These are phyloP conservation scores for Psephotus haematonotus DNA, from an alignment of 2,113 vertebrate genomes.

Conservation along the genomic window DNA sequence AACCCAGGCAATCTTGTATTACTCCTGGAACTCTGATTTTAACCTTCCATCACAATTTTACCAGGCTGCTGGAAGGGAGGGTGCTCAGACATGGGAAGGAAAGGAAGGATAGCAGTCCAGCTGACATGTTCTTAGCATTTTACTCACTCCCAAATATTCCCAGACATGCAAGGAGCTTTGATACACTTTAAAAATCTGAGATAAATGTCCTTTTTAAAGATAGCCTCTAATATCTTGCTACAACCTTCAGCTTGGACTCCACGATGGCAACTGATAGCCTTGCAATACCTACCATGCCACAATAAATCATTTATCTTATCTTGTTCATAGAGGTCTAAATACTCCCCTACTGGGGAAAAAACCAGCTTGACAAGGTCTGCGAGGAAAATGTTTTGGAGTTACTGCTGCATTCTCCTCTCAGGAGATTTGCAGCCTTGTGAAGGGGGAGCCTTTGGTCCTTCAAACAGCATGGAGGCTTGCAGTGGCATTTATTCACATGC, in stretches of 20 bases:
- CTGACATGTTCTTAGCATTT: slow-evolving; percentile 1
- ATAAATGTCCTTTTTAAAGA: slow-evolving; percentile 43
- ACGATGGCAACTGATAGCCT: slow-evolving; percentile 45
- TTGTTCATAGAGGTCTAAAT: slow-evolving; percentile 47
- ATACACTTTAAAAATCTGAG: slow-evolving; percentile 33
- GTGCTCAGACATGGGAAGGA: background rate
- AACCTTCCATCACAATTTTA: background rate
- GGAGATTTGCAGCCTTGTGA: background rate
- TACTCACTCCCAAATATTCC: background rate
- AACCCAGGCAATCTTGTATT: background rate
- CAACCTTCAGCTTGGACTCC: slow-evolving; percentile 22
- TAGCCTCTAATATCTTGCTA: slow-evolving; percentile 27
- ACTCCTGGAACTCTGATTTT: background rate
- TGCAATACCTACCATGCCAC: slow-evolving; percentile 29
- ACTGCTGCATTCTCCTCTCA: background rate
- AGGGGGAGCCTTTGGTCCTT: background rate
- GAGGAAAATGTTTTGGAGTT: slow-evolving; percentile 17
- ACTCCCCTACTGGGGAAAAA: slow-evolving; percentile 19
- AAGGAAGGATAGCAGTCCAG: background rate
- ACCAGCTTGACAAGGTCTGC: slow-evolving; percentile 13
- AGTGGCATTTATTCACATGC: background rate
- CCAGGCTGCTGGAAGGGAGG: background rate
- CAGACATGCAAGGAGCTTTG: slow-evolving; percentile 28
- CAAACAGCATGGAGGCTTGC: background rate
- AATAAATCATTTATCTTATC: slow-evolving; percentile 64